A percentile compares a stretch with the other conserved stretches of the same genome.
These are phyloP conservation scores for Cettia cetti DNA, from an alignment of 2,113 vertebrate species.

Conservation along the genomic window DNA sequence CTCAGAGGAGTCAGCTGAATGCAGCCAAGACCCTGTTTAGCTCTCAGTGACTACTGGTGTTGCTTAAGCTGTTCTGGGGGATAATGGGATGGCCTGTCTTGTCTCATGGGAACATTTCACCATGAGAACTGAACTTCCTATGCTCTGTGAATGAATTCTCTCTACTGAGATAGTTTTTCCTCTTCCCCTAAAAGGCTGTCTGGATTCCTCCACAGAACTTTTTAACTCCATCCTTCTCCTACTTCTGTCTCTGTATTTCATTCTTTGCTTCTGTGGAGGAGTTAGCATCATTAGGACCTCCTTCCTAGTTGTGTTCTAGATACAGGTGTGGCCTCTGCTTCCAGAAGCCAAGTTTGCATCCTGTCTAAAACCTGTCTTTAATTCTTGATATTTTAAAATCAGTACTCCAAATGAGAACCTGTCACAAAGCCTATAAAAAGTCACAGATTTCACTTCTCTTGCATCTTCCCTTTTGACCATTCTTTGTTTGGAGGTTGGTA, in stretches of 20 bases:
- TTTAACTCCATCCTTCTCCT: not conserved
- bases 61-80: not conserved
- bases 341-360: not conserved
- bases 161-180: not conserved
- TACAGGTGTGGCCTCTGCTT: not conserved
- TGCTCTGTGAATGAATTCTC: not conserved
- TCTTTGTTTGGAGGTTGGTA: not conserved
- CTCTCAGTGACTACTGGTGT: not conserved
- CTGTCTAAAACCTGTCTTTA: not conserved
- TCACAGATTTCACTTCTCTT: not conserved
- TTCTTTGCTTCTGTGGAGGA: not conserved
- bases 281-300: not conserved
- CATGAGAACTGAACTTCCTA: not conserved
- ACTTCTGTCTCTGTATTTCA: not conserved
- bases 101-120: not conserved
- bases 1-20: conserved; percentile 37
- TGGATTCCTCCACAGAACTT: not conserved
- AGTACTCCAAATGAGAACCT: not conserved
- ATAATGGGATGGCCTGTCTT: not conserved
- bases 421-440: not conserved
- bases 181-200: not conserved
- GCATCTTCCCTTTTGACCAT: not conserved
- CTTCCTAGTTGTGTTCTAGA: not conserved
- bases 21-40: not conserved
- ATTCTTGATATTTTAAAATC: not conserved